phyloP scores from a whole-genome alignment of 35 echinoderm and acorn worm genomes.

The Apostichopus parvimensis region DNA sequence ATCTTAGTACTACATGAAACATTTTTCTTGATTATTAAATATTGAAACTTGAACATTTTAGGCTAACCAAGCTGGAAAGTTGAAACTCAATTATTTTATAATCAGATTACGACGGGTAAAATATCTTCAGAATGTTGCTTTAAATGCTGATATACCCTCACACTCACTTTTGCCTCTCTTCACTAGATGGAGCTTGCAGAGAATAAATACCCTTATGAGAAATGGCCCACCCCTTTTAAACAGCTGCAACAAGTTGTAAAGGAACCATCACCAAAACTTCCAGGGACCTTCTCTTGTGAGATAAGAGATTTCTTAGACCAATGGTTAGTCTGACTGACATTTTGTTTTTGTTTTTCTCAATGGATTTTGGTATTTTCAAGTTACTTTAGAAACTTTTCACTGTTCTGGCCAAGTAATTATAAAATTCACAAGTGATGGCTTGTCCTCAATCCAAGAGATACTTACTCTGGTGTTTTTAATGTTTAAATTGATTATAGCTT shows the following conservation, averaged over 20 bases:
- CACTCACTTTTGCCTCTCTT: neutral
- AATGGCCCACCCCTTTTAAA: constrained; percentile 84
- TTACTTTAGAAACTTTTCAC: too few species aligned
- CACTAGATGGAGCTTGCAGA: constrained; percentile 82
- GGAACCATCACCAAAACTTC: constrained; percentile 78
- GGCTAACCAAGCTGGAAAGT: too few species aligned
- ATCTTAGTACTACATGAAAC: too few species aligned
- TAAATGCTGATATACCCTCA: too few species aligned
- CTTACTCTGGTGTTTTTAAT: neutral
- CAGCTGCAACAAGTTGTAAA: constrained; percentile 89
- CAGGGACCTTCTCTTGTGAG: constrained; percentile 68
- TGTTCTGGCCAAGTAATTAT: too few species aligned
- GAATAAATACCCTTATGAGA: constrained; percentile 91
- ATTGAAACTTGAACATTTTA: too few species aligned
- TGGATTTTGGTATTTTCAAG: too few species aligned
- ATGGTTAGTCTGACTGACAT: constrained; percentile 51
- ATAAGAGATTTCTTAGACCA: constrained; percentile 84
- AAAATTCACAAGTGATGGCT: neutral
- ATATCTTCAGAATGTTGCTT: too few species aligned
- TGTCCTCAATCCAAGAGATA: neutral
- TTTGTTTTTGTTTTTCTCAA: neutral
- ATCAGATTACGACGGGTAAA: too few species aligned
- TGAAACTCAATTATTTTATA: too few species aligned
- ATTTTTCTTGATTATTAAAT: too few species aligned
- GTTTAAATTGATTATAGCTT: neutral